Conservation (phyloP, 2,797 vertebrate species). For the Thaleichthys pacificus region DNA sequence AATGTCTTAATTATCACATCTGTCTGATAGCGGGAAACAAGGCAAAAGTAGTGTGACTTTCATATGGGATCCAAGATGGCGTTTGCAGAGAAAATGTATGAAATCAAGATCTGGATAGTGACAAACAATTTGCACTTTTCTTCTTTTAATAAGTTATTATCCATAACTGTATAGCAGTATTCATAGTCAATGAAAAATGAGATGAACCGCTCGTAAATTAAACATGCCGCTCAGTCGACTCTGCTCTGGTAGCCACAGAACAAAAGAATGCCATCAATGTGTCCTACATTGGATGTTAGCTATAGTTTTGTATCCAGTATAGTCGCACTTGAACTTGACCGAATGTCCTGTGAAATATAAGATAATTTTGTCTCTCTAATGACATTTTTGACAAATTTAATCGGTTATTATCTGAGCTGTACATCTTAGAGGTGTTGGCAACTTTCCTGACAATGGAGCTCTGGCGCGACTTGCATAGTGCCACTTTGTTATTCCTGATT, state of each 20-base stretch:
- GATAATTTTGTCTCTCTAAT: constrained; percentile 16
- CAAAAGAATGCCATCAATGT: constrained; percentile 75
- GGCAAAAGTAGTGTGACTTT: constrained; percentile 54
- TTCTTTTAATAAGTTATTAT: neutral
- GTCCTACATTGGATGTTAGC: constrained; percentile 48
- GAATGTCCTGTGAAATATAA: constrained; percentile 35
- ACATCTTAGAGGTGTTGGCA: constrained; percentile 75
- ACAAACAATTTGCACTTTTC: constrained; percentile 42
- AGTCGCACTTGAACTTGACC: constrained; percentile 42
- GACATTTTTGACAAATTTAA: constrained; percentile 21
- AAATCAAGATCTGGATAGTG: constrained; percentile 50
- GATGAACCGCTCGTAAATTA: constrained; percentile 22
- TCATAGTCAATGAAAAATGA: neutral
- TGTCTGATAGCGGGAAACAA: constrained; percentile 35
- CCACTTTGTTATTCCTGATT: constrained; percentile 60
- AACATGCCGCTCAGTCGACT: constrained; percentile 39
- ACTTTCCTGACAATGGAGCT: constrained; percentile 80
- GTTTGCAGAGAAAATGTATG: constrained; percentile 60
- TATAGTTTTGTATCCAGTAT: constrained; percentile 43
- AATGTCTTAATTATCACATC: constrained; percentile 10
- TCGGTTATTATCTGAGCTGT: constrained; percentile 37
- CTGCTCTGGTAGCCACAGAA: constrained; percentile 66
- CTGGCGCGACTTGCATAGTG: constrained; percentile 61
- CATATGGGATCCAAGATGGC: constrained; percentile 79
- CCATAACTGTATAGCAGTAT: neutral